Conservation (phyloP, 2,797 vertebrate genomes). For the Tapirus indicus region DNA sequence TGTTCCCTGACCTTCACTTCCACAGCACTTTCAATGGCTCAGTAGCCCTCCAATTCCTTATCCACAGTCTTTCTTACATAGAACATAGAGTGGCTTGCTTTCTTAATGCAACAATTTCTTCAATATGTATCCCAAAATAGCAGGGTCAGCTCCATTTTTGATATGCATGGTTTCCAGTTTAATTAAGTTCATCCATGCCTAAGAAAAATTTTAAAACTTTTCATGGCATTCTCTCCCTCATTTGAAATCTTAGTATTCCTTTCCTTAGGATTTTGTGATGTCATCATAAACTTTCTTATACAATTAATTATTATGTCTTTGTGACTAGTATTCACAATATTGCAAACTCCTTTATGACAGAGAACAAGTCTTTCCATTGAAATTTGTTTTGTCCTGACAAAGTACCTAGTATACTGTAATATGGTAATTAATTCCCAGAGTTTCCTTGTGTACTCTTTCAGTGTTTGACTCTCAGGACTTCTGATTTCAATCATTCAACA, state of each 20-base stretch:
- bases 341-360: neutral
- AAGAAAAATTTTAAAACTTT: neutral
- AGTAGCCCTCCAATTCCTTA: neutral
- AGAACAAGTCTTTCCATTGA: neutral
- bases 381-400: neutral
- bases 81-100: neutral
- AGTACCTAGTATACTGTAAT: neutral
- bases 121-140: neutral
- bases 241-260: neutral
- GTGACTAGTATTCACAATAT: neutral
- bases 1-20: neutral
- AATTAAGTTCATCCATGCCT: neutral
- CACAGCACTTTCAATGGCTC: neutral
- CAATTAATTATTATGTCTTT: neutral
- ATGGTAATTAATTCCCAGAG: neutral
- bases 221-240: neutral
- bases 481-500: neutral
- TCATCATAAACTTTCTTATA: neutral
- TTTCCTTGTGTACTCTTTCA: neutral
- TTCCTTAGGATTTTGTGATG: neutral
- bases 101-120: neutral
- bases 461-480: neutral
- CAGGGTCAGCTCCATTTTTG: neutral
- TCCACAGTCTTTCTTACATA: neutral
- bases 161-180: neutral